phyloP scores from a whole-genome alignment of 2,888 invertebrate genomes.

The Kuschelorhynchus macadamiae region DNA sequence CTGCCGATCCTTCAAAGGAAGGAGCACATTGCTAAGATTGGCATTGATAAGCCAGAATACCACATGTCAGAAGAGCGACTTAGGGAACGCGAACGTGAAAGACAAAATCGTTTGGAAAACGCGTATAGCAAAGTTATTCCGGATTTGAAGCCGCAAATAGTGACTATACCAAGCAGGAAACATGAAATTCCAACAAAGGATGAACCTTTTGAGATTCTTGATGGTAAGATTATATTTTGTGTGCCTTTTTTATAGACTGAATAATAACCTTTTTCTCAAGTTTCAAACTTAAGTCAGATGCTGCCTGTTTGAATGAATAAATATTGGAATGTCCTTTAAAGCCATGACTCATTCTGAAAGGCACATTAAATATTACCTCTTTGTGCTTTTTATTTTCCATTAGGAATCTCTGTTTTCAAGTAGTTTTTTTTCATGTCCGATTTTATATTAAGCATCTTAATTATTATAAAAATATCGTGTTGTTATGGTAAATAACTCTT shows the following conservation, averaged over 20 bases:
- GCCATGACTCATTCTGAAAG: too few species aligned
- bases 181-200: constrained; percentile 26
- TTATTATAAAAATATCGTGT: too few species aligned
- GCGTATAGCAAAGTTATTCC: constrained; percentile 68
- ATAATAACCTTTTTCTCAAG: background rate
- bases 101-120: constrained; percentile 71
- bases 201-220: constrained; percentile 46
- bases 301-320: too few species aligned
- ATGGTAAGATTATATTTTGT: constrained; percentile 33
- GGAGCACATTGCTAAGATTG: constrained; percentile 63
- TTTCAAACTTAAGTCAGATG: too few species aligned
- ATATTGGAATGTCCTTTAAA: too few species aligned
- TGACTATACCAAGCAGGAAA: constrained; percentile 61
- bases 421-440: too few species aligned
- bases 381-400: too few species aligned
- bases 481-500: too few species aligned
- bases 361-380: too few species aligned
- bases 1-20: constrained; percentile 66
- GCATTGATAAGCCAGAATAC: constrained; percentile 63
- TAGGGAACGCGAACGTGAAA: constrained; percentile 65
- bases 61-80: constrained; percentile 68
- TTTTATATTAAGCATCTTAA: too few species aligned
- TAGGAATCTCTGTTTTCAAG: too few species aligned
- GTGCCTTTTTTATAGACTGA: background rate
- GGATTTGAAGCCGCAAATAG: constrained; percentile 56